These are phyloP conservation scores for Crotalus helleri DNA, from an alignment of 2,113 vertebrate genomes.

Conservation along the genomic window DNA sequence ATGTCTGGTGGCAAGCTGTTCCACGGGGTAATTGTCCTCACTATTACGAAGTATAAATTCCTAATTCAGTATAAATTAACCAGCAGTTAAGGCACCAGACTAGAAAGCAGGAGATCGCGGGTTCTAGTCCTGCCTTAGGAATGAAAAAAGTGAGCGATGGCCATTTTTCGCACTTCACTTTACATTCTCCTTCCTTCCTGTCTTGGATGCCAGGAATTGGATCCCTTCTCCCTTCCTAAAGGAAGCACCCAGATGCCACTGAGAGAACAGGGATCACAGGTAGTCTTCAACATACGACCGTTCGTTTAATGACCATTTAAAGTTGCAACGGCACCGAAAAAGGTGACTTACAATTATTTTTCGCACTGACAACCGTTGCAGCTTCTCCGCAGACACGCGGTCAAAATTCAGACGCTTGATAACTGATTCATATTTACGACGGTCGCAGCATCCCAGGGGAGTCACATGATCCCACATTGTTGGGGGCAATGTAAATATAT, in stretches of 20 bases:
- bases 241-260: not conserved
- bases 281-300: not conserved
- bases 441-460: too few species aligned
- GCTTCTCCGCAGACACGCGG: not conserved
- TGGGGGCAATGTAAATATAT: too few species aligned
- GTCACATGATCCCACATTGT: accelerated
- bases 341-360: not conserved
- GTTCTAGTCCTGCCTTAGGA: not conserved
- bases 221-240: too few species aligned
- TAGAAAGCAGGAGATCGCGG: not conserved
- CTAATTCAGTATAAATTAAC: not conserved
- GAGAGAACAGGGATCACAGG: not conserved
- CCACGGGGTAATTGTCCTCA: too few species aligned
- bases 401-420: too few species aligned
- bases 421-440: too few species aligned
- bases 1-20: too few species aligned
- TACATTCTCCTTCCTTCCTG: not conserved
- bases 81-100: not conserved
- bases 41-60: too few species aligned
- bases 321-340: not conserved
- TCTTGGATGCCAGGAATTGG: not conserved
- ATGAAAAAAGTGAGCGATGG: not conserved
- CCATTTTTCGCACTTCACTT: not conserved
- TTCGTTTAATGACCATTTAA: not conserved
- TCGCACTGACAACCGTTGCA: not conserved